A percentile compares a stretch with the other conserved stretches of the same genome.
These are phyloP conservation scores for Sesamia nonagrioides DNA, from an alignment of 1,140 invertebrate genomes.

Conservation along the genomic window DNA sequence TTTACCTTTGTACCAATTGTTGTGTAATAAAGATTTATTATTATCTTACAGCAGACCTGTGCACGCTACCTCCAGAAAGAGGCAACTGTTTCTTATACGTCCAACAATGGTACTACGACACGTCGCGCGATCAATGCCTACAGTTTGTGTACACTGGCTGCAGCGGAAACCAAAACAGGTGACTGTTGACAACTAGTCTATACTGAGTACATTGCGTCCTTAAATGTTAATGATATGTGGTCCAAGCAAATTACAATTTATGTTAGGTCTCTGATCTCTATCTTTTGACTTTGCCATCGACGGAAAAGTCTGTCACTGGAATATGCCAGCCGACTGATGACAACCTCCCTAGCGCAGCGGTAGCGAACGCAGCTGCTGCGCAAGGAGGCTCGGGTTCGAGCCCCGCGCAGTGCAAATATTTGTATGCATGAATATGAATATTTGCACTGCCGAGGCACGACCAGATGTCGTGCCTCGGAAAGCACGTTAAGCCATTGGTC, in stretches of 20 bases:
- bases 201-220: neutral
- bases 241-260: constrained; percentile 40
- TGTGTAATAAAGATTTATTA: too few species aligned
- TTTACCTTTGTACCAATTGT: too few species aligned
- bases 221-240: constrained; percentile 6
- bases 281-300: constrained; percentile 11
- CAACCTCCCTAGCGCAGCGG: too few species aligned
- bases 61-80: constrained; percentile 89
- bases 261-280: constrained; percentile 36
- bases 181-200: neutral
- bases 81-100: constrained; percentile 92
- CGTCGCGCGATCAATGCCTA: constrained; percentile 88
- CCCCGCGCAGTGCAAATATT: too few species aligned
- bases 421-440: too few species aligned
- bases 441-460: too few species aligned
- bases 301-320: constrained; percentile 15
- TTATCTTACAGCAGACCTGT: constrained; percentile 86
- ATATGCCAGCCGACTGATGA: constrained; percentile 33
- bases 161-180: constrained; percentile 94
- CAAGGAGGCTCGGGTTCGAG: too few species aligned
- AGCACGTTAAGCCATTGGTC: too few species aligned
- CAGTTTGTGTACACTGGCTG: constrained; percentile 94
- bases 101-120: constrained; percentile 93
- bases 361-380: too few species aligned
- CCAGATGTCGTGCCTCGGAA: too few species aligned